A percentile compares a stretch with the other conserved stretches of the same genome.
Evolutionary conservation across 2,888 invertebrate genomes (phyloP).

Genomic region (Orchestes rusci): DNA sequence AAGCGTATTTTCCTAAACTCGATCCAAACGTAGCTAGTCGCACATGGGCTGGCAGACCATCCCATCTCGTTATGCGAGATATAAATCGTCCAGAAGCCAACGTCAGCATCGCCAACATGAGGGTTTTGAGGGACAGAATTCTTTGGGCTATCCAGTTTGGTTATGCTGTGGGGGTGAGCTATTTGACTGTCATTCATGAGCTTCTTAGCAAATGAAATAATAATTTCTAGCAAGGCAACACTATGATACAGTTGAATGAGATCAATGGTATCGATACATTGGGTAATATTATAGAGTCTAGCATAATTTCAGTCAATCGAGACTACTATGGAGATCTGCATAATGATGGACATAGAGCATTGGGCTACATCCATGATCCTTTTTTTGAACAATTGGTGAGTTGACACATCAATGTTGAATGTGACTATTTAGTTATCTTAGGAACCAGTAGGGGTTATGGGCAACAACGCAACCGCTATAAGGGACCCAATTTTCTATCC

Average conservation of each 20-base stretch:
- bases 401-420: no score
- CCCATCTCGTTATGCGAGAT: constrained; percentile 54
- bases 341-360: constrained; percentile 73
- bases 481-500: constrained; percentile 81
- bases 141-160: constrained; percentile 62
- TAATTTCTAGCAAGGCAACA: no score
- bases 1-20: constrained; percentile 79
- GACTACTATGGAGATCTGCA: constrained; percentile 72
- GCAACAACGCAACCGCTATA: constrained; percentile 79
- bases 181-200: constrained; percentile 47
- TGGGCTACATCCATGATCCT: constrained; percentile 73
- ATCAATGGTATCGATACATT: constrained; percentile 56
- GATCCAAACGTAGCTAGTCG: constrained; percentile 67
- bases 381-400: constrained; percentile 70
- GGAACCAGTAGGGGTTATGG: constrained; percentile 83
- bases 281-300: constrained; percentile 73
- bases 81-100: constrained; percentile 60
- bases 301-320: constrained; percentile 60
- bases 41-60: constrained; percentile 57
- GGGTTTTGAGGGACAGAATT: constrained; percentile 69
- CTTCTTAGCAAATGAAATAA: no score
- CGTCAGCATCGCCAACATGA: constrained; percentile 60
- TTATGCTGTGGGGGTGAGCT: constrained; percentile 51
- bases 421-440: no score
- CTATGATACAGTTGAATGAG: neutral